Base-by-base conservation (phyloP, 2,113 vertebrate genomes). In the Rhombomys opimus region DNA sequence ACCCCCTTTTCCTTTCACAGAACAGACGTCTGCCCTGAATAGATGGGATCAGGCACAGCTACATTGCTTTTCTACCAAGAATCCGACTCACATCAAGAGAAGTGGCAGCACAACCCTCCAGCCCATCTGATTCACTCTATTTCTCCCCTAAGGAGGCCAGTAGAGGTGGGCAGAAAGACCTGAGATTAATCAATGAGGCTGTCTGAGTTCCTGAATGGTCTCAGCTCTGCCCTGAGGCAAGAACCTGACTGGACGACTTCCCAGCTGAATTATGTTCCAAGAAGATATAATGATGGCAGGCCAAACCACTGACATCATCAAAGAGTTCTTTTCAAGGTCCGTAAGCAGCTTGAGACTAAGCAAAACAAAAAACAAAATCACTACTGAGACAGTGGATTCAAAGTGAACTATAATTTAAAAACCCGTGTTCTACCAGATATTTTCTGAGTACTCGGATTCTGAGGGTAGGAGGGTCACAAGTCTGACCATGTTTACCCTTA, bases 351-450 rank as follows among this genome's bases (percentile, higher is more conserved):
- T 46, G 73, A 63, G 4, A 94, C n/a, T 30, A 89, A 50, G 57
- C 77, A 84, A 86, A 94, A 70, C 18, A 82, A 52, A 54, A 72
- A 73, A 72, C 15, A 67, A 86, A 86, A 50, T 41, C 22, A 61
- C 35, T 63, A 7, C 41, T 41, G 41, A 41, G 57, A 61, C 14
- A 63, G 23, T 50, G 13, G 5, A 70, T 86, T 23, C 75, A 6
- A 95, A 91, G 77, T 46, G 46, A 87, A 32, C n/a, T 15, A 75
- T 17, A 81, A 82, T 89, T 61, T 57, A 38, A 94, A 93, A 93
- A 89, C 6, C 30, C 22, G 63, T 35, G 27, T 35, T 35, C 63
- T 67, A 30, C 30, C 41, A 32, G 84, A 22, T 32, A 68, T 12
- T 68, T 27, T 67, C 27, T 32, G 63, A 67, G 63, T 35, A 86